Percentiles rank a stretch among this genome's conserved stretches.
These are phyloP conservation scores for Macropodus opercularis DNA, from an alignment of 2,797 vertebrate species.

Conservation along the genomic window DNA sequence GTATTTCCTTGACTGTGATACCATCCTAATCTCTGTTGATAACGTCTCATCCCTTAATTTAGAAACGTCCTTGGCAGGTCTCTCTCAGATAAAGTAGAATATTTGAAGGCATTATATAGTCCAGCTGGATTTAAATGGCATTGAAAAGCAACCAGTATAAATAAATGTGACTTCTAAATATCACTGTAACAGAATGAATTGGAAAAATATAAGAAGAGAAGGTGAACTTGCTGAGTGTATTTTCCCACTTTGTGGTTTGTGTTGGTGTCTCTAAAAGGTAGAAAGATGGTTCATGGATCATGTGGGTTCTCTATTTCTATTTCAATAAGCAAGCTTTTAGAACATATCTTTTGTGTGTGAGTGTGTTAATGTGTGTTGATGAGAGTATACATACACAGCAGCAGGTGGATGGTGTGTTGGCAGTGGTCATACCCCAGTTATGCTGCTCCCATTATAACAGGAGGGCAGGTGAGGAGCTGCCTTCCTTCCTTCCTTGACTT, in stretches of 20 bases:
- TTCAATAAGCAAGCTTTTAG: no score
- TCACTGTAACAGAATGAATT: no score
- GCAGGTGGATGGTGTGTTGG: conserved; percentile 29
- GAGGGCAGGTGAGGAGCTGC: no score
- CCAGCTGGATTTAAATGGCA: background rate
- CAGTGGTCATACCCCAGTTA: conserved; percentile 47
- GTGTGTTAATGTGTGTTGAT: conserved; percentile 13
- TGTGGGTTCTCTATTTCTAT: no score
- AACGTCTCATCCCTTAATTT: conserved; percentile 20
- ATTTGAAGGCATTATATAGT: background rate
- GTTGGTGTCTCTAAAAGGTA: no score
- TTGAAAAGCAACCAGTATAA: conserved; percentile 2
- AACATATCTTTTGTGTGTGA: no score
- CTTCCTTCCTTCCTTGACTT: no score
- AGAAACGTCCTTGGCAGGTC: background rate
- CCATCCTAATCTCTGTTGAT: conserved; percentile 13
- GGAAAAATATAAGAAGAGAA: no score
- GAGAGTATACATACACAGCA: conserved; percentile 17
- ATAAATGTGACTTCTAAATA: no score
- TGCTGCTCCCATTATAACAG: conserved; percentile 24
- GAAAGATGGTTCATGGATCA: no score
- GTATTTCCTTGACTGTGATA: conserved; percentile 54
- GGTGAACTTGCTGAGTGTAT: no score
- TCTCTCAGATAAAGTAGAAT: conserved; percentile 27
- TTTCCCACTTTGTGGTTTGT: no score